A percentile compares a stretch with the other conserved stretches of the same genome.
Evolutionary conservation across 2,888 invertebrate species (phyloP).

Genomic region (Lamellibrachia satsuma): DNA sequence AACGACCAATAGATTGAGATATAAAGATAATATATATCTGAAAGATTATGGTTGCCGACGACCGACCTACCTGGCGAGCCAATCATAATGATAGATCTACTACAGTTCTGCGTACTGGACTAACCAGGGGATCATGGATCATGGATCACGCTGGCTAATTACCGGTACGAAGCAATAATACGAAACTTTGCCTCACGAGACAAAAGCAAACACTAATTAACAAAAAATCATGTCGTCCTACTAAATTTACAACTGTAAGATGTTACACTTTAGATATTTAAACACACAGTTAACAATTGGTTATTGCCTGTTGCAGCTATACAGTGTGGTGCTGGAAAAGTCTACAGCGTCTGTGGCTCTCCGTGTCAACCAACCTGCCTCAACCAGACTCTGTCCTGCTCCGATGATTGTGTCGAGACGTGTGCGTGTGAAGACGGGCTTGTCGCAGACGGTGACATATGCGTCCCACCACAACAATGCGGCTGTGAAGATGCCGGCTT

Average conservation of each 20-base stretch:
- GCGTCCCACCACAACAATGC: neutral
- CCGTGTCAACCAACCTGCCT: constrained; percentile 21
- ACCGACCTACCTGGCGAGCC: too few species aligned
- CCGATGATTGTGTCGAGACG: constrained; percentile 4
- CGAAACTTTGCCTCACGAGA: neutral
- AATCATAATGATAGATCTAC: too few species aligned
- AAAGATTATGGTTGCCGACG: too few species aligned
- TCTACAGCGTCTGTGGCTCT: neutral
- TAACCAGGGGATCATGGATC: too few species aligned
- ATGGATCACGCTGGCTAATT: too few species aligned
- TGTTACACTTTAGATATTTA: too few species aligned
- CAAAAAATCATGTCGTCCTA: too few species aligned
- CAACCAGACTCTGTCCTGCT: neutral
- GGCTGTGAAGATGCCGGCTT: constrained; percentile 21
- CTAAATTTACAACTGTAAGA: too few species aligned
- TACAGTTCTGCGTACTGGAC: too few species aligned
- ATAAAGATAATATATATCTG: too few species aligned
- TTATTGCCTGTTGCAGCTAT: constrained; percentile 13
- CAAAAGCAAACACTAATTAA: too few species aligned
- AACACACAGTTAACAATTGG: neutral
- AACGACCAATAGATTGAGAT: too few species aligned
- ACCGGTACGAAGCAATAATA: neutral
- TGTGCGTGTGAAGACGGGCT: constrained; percentile 19
- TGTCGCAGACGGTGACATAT: neutral
- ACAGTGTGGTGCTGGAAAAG: neutral